Evolutionary conservation across 2,888 invertebrate genomes (phyloP), one percentile per base, ranked within the genome.

Genomic region (Tiliacea aurago): DNA sequence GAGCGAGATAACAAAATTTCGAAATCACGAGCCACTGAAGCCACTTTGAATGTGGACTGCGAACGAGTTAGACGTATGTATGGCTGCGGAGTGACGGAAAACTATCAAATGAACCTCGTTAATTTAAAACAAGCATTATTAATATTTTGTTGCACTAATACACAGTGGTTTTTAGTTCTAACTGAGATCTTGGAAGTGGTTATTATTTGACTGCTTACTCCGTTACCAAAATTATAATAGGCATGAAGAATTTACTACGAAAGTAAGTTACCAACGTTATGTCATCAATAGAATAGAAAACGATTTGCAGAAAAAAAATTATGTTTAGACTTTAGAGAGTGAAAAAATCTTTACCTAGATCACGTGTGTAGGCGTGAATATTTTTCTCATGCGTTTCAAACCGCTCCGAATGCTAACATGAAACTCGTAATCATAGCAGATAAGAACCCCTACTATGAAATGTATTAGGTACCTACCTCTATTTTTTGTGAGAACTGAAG

Each of bases 1-100:
- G 73, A 83, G 75, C 59, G 76, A 75, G 85, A 84, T 43, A 68
- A 41, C 67, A 78, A 49, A 20, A 63, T 53, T 63, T 73, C 65
- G n/a, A 59, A 33, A 45, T 15, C 41, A 13, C 13, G 7, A 55
- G 49, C 61, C 28, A 28, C 28, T 3, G 28, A 28, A 28, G 28
- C 28, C 84, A 84, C 59, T 82, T 84, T 49, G 28, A 49, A 61
- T 47, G 49, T 23, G 63, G 53, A 64, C 72, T 53, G 62, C 61
- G 45, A 65, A 33, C 41, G 56, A 28, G 43, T 10, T 13, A 72
- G 83, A 78, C 86, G 86, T 64, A 33, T 45, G 47, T 79, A 72
- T 43, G 83, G 51, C 0, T 64, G 56, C 18, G 18, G 20, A 59
- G 63, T 47, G 63, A 51, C 23, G 9, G n/a, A 47, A 49, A 45